Evolutionary conservation across 2,888 invertebrate genomes (phyloP).

Genomic region (Dicycla oo): DNA sequence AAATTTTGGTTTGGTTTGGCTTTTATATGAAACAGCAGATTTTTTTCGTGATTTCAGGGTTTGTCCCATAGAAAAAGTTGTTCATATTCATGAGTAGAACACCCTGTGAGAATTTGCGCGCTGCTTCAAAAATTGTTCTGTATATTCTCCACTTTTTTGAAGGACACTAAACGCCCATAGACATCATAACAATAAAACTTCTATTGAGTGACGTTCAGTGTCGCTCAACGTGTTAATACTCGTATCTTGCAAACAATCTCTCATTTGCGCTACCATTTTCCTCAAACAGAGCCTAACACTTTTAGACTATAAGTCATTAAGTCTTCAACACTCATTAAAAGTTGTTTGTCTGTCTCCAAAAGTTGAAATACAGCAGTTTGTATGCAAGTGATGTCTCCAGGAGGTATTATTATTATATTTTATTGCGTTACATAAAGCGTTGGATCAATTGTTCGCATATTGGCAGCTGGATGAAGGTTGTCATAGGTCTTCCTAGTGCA

Average conservation of each 20-base stretch:
- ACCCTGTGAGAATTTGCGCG: too few species aligned
- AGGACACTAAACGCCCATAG: too few species aligned
- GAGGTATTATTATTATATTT: slow-evolving; percentile 7
- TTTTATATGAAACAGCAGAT: too few species aligned
- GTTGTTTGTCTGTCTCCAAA: slow-evolving; percentile 1
- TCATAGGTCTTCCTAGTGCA: slow-evolving; percentile 12
- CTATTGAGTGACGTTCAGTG: too few species aligned
- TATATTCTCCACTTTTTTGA: too few species aligned
- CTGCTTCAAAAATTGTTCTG: too few species aligned
- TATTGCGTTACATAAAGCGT: slow-evolving; percentile 7
- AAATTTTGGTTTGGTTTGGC: too few species aligned
- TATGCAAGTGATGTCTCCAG: slow-evolving; percentile 25
- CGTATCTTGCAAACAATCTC: slow-evolving; percentile 14
- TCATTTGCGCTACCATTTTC: background rate
- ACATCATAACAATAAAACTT: too few species aligned
- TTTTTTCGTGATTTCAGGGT: too few species aligned
- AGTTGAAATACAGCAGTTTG: slow-evolving; percentile 22
- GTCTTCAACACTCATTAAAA: slow-evolving; percentile 5
- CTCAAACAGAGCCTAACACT: background rate
- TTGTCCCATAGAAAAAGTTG: too few species aligned
- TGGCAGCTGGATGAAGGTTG: slow-evolving; percentile 12
- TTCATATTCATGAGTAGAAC: too few species aligned
- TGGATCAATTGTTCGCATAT: slow-evolving; percentile 40
- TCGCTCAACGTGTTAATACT: slow-evolving; percentile 5
- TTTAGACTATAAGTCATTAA: background rate